Conservation (phyloP, 35 echinoderm and acorn worm genomes). For the Holothuria glaberrima region DNA sequence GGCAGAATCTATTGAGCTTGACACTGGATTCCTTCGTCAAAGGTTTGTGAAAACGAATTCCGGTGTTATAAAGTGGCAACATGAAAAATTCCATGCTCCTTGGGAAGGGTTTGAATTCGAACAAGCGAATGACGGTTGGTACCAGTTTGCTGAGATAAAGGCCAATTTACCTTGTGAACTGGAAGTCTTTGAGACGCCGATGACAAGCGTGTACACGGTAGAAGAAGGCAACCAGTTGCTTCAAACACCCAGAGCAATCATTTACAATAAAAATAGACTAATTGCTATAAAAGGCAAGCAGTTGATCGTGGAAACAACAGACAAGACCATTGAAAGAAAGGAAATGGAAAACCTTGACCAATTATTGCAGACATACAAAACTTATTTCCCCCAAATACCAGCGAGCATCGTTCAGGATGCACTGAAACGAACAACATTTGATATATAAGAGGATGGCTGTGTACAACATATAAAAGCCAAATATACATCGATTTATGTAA, state of each 20-base stretch:
- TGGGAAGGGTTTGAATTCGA: neutral
- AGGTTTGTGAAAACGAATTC: constrained; percentile 52
- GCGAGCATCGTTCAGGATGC: neutral
- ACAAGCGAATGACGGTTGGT: constrained; percentile 4
- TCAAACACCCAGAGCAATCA: constrained; percentile 11
- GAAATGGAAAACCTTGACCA: neutral
- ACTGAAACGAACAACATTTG: no score
- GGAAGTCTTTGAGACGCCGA: neutral
- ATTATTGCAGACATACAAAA: neutral
- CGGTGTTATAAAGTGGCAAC: constrained; percentile 34
- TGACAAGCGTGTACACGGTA: constrained; percentile 7
- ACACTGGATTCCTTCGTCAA: constrained; percentile 56
- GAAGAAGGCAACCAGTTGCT: neutral
- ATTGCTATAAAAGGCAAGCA: constrained; percentile 32
- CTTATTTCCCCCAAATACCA: constrained; percentile 10
- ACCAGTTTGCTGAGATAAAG: constrained; percentile 26
- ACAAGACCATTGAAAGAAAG: neutral
- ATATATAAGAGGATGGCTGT: no score
- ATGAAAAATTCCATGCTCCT: neutral
- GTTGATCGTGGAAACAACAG: neutral
- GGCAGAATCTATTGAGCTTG: constrained; percentile 51
- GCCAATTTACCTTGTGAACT: neutral
- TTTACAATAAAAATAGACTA: neutral
- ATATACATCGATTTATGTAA: no score
- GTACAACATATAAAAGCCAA: no score